phyloP scores from a whole-genome alignment of 2,888 invertebrate species.

The Tetramorium bicarinatum region DNA sequence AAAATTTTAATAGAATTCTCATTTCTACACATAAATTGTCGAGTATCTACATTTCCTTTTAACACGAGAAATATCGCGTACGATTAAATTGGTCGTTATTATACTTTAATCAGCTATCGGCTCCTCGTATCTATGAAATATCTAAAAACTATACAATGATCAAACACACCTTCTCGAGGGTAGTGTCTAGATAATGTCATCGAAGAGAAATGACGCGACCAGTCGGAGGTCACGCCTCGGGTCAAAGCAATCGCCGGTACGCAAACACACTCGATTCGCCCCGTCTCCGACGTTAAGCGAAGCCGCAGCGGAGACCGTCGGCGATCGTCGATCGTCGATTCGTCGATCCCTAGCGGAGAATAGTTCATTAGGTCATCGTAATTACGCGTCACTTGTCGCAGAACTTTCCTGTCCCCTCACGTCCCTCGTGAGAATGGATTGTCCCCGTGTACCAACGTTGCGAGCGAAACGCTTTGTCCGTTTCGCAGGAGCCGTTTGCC shows the following conservation, averaged over 20 bases:
- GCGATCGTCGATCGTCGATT: conserved; percentile 27
- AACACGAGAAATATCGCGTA: not conserved
- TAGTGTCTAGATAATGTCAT: conserved; percentile 60
- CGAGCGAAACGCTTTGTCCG: conserved; percentile 24
- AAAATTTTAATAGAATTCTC: not conserved
- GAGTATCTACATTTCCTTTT: not conserved
- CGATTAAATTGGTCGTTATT: not conserved
- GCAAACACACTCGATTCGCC: conserved; percentile 66
- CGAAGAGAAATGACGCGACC: conserved; percentile 42
- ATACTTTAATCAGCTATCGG: conserved; percentile 8
- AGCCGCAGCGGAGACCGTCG: conserved; percentile 13
- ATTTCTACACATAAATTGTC: not conserved
- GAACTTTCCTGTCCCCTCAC: not conserved
- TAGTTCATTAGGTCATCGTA: conserved; percentile 73
- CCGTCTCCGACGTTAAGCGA: conserved; percentile 45
- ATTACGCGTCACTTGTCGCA: conserved; percentile 60
- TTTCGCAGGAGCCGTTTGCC: conserved; percentile 31
- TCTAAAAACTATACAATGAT: not conserved
- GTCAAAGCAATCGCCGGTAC: conserved; percentile 63
- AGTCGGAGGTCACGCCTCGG: conserved; percentile 62
- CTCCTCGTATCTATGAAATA: not conserved
- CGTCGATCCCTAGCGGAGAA: conserved; percentile 46
- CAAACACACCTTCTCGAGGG: conserved; percentile 25
- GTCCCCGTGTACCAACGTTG: conserved; percentile 32
- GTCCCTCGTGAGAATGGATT: conserved; percentile 65